These are phyloP conservation scores for Aldabrachelys gigantea DNA, from an alignment of 2,113 vertebrate species.

Conservation along the genomic window DNA sequence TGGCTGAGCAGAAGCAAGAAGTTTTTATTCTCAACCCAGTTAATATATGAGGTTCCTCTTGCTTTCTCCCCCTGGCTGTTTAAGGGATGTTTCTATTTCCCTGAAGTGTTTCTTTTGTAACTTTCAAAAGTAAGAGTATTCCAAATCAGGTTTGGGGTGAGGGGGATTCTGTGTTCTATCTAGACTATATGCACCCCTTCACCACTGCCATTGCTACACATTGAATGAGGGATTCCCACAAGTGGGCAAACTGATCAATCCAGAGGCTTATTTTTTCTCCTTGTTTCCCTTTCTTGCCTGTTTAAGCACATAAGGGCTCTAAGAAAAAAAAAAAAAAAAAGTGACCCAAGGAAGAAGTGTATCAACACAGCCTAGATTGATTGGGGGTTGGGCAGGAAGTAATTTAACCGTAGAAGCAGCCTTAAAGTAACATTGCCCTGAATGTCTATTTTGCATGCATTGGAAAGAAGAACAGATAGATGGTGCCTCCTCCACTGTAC, in stretches of 20 bases:
- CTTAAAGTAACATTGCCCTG: conserved; percentile 78
- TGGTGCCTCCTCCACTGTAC: conserved; percentile 34
- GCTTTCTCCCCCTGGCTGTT: not conserved
- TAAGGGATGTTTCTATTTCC: conserved; percentile 36
- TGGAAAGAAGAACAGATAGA: not conserved
- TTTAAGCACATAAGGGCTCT: conserved; percentile 53
- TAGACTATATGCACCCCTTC: not conserved
- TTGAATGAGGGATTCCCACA: conserved; percentile 10
- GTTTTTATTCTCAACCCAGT: not conserved
- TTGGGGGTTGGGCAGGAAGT: not conserved
- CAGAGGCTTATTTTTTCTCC: not conserved
- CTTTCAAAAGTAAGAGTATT: not conserved
- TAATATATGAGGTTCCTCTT: not conserved
- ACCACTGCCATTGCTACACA: not conserved
- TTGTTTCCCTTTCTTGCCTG: conserved; percentile 32
- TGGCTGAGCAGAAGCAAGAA: conserved; percentile 48
- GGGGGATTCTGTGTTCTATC: not conserved
- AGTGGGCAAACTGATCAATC: conserved; percentile 41
- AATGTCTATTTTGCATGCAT: conserved; percentile 65
- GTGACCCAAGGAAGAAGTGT: conserved; percentile 27
- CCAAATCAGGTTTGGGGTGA: not conserved
- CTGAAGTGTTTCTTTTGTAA: not conserved
- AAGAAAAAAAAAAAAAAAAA: conserved; percentile 45
- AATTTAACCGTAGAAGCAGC: conserved; percentile 73
- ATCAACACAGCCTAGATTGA: conserved; percentile 29